Conservation (phyloP, 2,888 invertebrate genomes). For the Deilephila porcellus region DNA sequence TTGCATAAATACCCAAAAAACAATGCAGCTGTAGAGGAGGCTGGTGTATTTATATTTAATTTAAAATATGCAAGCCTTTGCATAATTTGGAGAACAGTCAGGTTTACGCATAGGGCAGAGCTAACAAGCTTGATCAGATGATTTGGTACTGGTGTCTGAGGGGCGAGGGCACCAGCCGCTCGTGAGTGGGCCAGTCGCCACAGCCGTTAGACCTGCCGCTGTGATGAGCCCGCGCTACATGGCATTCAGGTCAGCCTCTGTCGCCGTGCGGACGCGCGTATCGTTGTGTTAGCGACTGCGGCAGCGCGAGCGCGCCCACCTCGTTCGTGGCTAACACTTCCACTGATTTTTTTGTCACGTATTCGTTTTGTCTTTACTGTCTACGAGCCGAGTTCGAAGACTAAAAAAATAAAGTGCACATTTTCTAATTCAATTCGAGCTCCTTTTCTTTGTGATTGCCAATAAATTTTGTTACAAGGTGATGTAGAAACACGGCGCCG, state of each 20-base stretch:
- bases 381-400: slow-evolving; percentile 46
- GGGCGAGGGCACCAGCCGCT: slow-evolving; percentile 21
- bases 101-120: not conserved
- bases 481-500: slow-evolving; percentile 65
- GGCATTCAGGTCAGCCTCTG: slow-evolving; percentile 75
- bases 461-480: slow-evolving; percentile 56
- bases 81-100: slow-evolving; percentile 3
- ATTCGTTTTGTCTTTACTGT: slow-evolving; percentile 53
- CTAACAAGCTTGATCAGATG: slow-evolving; percentile 30
- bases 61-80: not conserved
- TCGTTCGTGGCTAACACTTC: slow-evolving; percentile 48
- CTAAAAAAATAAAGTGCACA: slow-evolving; percentile 42
- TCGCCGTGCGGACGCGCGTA: slow-evolving; percentile 65
- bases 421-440: slow-evolving; percentile 40
- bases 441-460: slow-evolving; percentile 49
- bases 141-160: slow-evolving; percentile 44
- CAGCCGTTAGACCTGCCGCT: slow-evolving; percentile 35
- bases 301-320: slow-evolving; percentile 43
- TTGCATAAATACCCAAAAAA: too few relatives aligned
- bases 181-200: slow-evolving; percentile 37
- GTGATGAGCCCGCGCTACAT: slow-evolving; percentile 49
- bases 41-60: too few relatives aligned
- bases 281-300: slow-evolving; percentile 30
- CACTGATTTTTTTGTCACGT: slow-evolving; percentile 60
- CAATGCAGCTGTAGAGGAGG: too few relatives aligned